Conservation (phyloP, 1,140 invertebrate genomes). For the Scylla paramamosain region DNA sequence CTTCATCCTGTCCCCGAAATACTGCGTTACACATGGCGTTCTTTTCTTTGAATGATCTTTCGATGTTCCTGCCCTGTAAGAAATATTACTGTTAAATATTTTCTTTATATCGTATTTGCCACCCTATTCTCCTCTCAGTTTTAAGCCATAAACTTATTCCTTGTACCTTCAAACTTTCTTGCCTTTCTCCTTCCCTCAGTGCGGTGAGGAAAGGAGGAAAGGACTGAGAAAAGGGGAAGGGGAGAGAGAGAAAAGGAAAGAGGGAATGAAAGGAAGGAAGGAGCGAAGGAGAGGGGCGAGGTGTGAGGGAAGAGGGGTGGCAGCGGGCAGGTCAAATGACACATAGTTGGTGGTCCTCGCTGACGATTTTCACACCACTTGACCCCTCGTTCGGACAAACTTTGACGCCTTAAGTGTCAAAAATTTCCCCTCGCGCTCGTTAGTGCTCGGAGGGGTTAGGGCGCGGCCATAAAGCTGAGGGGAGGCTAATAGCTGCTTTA, state of each 20-base stretch:
- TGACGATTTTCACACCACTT: conserved; percentile 65
- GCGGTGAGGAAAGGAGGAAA: neutral
- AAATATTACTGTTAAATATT: no score
- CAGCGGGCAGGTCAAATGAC: conserved; percentile 47
- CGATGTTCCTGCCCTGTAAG: no score
- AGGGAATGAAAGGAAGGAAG: neutral
- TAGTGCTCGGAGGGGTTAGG: conserved; percentile 57
- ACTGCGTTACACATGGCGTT: no score
- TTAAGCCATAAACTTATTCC: neutral
- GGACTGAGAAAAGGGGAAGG: neutral
- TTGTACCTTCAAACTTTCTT: neutral
- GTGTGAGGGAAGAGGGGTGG: neutral
- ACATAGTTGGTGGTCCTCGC: conserved; percentile 39
- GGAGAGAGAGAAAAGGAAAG: neutral
- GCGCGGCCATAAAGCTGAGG: conserved; percentile 60
- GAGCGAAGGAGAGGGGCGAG: neutral
- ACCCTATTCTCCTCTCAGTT: neutral
- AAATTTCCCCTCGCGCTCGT: conserved; percentile 66
- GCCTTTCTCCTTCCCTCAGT: no score
- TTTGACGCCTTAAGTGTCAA: conserved; percentile 72
- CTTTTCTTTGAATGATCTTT: no score
- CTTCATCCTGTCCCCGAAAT: no score
- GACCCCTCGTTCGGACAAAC: conserved; percentile 59
- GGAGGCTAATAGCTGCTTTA: conserved; percentile 48
- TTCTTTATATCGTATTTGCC: neutral